phyloP scores from a whole-genome alignment of 2,797 vertebrate genomes.

The Platyrinchus mystaceus region DNA sequence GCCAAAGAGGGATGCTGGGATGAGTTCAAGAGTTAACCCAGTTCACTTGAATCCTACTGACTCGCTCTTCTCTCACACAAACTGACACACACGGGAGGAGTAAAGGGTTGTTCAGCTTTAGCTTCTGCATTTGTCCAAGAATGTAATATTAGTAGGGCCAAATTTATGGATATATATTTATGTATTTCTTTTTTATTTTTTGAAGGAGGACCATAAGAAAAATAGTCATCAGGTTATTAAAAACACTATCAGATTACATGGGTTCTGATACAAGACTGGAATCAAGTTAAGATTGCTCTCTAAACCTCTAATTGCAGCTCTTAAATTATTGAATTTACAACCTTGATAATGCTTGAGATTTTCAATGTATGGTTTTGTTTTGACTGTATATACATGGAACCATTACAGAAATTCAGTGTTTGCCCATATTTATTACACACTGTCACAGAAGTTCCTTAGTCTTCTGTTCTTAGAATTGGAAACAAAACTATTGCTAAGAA shows the following conservation, averaged over 20 bases:
- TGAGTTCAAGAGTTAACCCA: not conserved
- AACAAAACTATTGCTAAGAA: conserved; percentile 1
- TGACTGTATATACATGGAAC: not conserved
- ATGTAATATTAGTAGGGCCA: not conserved
- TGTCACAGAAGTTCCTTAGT: not conserved
- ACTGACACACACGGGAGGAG: not conserved
- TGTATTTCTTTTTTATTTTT: no score
- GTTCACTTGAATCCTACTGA: not conserved
- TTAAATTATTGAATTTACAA: not conserved
- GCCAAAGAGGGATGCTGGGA: not conserved
- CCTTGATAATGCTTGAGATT: not conserved
- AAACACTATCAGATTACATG: not conserved
- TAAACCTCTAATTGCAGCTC: not conserved
- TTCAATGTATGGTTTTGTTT: conserved; percentile 25
- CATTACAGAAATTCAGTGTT: not conserved
- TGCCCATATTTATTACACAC: conserved; percentile 30
- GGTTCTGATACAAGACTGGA: not conserved
- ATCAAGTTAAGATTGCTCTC: not conserved
- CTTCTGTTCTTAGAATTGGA: conserved; percentile 25
- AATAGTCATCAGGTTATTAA: not conserved
- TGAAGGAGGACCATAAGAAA: not conserved
- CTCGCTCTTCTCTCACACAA: not conserved
- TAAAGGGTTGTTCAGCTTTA: not conserved
- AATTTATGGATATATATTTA: not conserved
- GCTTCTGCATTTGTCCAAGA: not conserved